phyloP scores from a whole-genome alignment of 2,113 vertebrate species.

The Rhizomys pruinosus region DNA sequence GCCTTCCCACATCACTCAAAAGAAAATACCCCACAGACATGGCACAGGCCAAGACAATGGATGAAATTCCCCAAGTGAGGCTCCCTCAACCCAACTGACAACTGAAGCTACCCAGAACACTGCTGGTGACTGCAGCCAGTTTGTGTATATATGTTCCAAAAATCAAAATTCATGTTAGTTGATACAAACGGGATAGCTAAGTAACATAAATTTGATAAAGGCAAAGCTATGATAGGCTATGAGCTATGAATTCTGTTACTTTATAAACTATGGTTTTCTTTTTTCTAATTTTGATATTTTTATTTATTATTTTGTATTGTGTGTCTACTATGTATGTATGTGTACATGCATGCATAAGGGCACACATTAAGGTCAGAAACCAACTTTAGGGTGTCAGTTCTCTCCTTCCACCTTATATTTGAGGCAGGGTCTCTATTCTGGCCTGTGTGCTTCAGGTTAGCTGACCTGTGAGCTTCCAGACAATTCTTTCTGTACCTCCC shows the following conservation, averaged over 20 bases:
- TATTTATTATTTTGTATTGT: background rate
- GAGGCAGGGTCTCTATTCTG: background rate
- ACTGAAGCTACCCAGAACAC: too few relatives aligned
- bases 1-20: too few relatives aligned
- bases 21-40: too few relatives aligned
- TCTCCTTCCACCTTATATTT: background rate
- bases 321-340: background rate
- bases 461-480: background rate
- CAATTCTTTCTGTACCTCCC: background rate
- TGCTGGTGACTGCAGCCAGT: background rate
- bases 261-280: background rate
- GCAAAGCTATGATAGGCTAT: background rate
- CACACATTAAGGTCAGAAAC: background rate
- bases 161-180: background rate
- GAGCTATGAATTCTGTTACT: background rate
- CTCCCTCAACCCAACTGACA: too few relatives aligned
- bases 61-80: too few relatives aligned
- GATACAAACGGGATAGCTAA: background rate
- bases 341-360: too few relatives aligned
- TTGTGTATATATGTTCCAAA: background rate
- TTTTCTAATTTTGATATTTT: background rate
- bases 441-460: too few relatives aligned
- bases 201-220: background rate
- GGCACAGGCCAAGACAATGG: too few relatives aligned
- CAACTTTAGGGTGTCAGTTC: background rate